A percentile compares a stretch with the other conserved stretches of the same genome.
Evolutionary conservation across 2,113 vertebrate genomes (phyloP).

Genomic region (Propithecus coquereli): DNA sequence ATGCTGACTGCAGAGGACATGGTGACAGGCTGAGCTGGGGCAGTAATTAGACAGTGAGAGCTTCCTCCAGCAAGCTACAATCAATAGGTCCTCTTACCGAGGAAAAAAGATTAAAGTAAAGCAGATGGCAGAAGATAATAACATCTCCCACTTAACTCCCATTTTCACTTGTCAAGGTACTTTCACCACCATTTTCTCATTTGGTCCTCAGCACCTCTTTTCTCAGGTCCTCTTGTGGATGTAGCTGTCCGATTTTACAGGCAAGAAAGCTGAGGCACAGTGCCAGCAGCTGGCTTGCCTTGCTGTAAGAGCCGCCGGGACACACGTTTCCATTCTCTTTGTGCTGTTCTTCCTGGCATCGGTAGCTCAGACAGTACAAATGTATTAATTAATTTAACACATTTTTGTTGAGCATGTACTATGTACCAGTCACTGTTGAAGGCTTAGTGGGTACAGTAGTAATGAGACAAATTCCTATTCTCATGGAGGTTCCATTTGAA

Average conservation of each 20-base stretch:
- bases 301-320: background rate
- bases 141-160: constrained; percentile 58
- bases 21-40: constrained; percentile 63
- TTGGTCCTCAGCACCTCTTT: background rate
- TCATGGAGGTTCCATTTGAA: background rate
- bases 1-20: constrained; percentile 68
- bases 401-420: background rate
- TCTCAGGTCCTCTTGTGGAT: background rate
- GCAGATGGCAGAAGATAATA: constrained; percentile 63
- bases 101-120: constrained; percentile 62
- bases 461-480: background rate
- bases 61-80: constrained; percentile 69
- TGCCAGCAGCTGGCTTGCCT: background rate
- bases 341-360: background rate
- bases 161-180: constrained; percentile 51
- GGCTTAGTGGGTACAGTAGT: background rate
- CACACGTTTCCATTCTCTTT: background rate
- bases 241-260: background rate
- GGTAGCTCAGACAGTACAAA: background rate
- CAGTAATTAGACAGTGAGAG: constrained; percentile 74
- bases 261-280: background rate
- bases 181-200: constrained; percentile 16
- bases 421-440: background rate
- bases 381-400: background rate
- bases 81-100: constrained; percentile 65